A percentile compares a stretch with the other conserved stretches of the same genome.
phyloP scores from a whole-genome alignment of 1,140 invertebrate species.

The Diuraphis noxia region DNA sequence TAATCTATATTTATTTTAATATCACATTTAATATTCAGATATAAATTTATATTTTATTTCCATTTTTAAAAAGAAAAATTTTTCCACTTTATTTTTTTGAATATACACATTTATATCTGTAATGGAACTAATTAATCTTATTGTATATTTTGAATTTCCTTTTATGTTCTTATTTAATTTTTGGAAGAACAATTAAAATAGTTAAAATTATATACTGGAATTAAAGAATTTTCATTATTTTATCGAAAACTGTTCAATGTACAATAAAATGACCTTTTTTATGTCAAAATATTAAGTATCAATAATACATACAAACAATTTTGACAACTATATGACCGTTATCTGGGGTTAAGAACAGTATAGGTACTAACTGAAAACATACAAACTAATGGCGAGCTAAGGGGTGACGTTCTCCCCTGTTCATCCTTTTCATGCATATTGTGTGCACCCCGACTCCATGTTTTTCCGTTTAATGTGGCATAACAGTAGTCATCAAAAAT shows the following conservation, averaged over 20 bases:
- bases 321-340: background rate
- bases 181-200: background rate
- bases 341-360: background rate
- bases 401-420: background rate
- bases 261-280: background rate
- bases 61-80: too few species aligned
- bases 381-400: background rate
- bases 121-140: background rate
- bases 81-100: background rate
- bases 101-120: background rate
- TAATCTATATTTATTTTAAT: background rate
- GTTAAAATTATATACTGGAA: background rate
- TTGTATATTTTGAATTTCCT: background rate
- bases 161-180: background rate
- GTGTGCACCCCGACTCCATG: background rate
- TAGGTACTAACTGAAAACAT: background rate
- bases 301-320: background rate
- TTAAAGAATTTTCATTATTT: background rate
- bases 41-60: background rate
- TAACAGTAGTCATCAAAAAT: constrained; percentile 14
- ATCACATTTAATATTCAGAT: background rate
- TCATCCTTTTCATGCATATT: background rate
- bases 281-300: background rate
- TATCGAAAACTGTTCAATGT: background rate
- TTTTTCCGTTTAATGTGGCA: constrained; percentile 30